A percentile compares a stretch with the other conserved stretches of the same genome.
Conservation (phyloP, 1,140 invertebrate species). For the Cherax quadricarinatus region DNA sequence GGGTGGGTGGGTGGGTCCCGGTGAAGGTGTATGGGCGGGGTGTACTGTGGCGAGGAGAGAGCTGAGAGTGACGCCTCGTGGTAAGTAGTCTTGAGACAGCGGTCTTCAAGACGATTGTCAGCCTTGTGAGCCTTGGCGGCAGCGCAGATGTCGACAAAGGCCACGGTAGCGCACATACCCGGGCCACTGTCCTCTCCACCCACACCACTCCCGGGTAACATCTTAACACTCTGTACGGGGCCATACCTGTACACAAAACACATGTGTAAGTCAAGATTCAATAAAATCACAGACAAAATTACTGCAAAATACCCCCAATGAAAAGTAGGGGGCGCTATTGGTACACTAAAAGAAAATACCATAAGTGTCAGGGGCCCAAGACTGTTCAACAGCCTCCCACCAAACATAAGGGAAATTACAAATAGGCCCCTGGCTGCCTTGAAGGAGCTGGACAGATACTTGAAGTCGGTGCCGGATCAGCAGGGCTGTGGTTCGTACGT, state of each 20-base stretch:
- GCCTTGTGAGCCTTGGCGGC: conserved; percentile 93
- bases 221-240: conserved; percentile 80
- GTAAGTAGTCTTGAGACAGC: conserved; percentile 92
- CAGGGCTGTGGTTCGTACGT: too few species aligned
- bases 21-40: conserved; percentile 61
- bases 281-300: too few species aligned
- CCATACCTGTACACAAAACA: conserved; percentile 78
- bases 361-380: too few species aligned
- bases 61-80: conserved; percentile 81
- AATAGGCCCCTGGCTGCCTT: too few species aligned
- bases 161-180: conserved; percentile 85
- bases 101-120: conserved; percentile 90
- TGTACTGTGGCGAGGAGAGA: conserved; percentile 66
- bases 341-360: too few species aligned
- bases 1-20: conserved; percentile 52
- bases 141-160: conserved; percentile 96
- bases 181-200: conserved; percentile 59
- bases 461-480: too few species aligned
- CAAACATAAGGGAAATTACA: too few species aligned
- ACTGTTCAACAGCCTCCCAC: too few species aligned
- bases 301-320: too few species aligned
- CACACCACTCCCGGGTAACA: conserved; percentile 75
- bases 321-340: too few species aligned
- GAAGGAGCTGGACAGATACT: too few species aligned
- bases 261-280: too few species aligned